Evolutionary conservation across 53 echinoderm and acorn worm species (phyloP).

Genomic region (Holothuria leucospilota): DNA sequence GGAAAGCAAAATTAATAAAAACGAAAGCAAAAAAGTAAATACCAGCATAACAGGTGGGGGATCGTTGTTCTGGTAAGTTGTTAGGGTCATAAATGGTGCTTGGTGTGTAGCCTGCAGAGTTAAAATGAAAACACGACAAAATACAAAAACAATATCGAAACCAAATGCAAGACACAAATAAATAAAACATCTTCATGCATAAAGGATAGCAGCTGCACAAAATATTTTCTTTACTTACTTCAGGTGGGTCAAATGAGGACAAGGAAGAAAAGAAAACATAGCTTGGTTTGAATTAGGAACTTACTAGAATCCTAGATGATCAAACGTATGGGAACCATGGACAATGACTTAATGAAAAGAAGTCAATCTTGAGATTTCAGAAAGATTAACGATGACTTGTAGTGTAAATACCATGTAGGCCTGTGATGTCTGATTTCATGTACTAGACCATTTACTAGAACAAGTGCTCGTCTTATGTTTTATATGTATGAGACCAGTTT

Average conservation of each 20-base stretch:
- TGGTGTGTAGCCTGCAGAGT: slow-evolving; percentile 27
- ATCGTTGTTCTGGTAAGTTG: neutral
- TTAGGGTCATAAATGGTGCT: neutral
- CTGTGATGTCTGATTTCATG: too few relatives aligned
- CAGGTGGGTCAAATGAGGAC: neutral
- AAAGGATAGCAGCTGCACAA: slow-evolving; percentile 2
- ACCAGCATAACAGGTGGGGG: slow-evolving; percentile 8
- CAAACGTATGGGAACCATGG: too few relatives aligned
- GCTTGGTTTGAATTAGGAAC: too few relatives aligned
- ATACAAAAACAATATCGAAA: neutral
- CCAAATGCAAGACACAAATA: slow-evolving; percentile 15
- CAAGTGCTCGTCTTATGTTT: too few relatives aligned
- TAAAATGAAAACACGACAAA: slow-evolving; percentile 9
- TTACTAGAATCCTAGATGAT: too few relatives aligned
- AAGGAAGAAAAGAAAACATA: slow-evolving; percentile 11
- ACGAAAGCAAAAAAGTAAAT: slow-evolving; percentile 1
- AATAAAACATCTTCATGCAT: slow-evolving; percentile 20
- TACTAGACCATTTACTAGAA: too few relatives aligned
- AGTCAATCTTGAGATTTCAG: too few relatives aligned
- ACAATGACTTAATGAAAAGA: too few relatives aligned
- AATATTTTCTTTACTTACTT: slow-evolving; percentile 23
- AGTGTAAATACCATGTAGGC: too few relatives aligned
- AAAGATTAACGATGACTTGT: too few relatives aligned
- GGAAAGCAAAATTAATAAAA: neutral
- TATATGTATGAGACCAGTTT: too few relatives aligned